Conservation (phyloP, 2,113 vertebrate genomes). For the Sterna hirundo region DNA sequence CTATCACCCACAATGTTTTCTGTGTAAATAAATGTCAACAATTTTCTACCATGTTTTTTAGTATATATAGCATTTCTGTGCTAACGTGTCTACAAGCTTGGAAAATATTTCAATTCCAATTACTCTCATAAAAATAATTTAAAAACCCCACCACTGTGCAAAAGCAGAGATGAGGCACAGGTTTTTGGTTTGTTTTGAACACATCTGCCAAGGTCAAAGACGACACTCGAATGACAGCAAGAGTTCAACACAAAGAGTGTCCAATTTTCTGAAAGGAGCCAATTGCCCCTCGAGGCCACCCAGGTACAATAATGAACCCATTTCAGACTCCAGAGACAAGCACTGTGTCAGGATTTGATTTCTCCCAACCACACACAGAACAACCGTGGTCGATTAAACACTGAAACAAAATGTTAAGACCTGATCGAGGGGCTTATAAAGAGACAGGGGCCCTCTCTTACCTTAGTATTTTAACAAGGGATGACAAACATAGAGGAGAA, state of each 20-base stretch:
- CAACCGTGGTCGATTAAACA: not conserved
- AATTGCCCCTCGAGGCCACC: not conserved
- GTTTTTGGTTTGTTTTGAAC: not conserved
- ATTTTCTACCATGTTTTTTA: not conserved
- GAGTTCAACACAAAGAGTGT: not conserved
- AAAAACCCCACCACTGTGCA: not conserved
- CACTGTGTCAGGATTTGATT: not conserved
- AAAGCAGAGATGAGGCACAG: not conserved
- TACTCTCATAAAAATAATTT: not conserved
- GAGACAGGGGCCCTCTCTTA: not conserved
- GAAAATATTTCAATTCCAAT: not conserved
- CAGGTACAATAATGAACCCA: not conserved
- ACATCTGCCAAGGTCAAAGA: not conserved
- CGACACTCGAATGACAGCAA: not conserved
- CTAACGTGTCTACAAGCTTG: not conserved
- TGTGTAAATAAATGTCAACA: not conserved
- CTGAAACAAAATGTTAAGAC: not conserved
- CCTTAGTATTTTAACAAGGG: not conserved
- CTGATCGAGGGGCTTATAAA: not conserved
- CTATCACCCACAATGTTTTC: not conserved
- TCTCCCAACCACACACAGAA: not conserved
- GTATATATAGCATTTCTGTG: not conserved
- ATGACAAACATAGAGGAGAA: not conserved
- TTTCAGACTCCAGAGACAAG: not conserved
- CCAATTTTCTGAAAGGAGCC: not conserved